Evolutionary conservation across 2,888 invertebrate species (phyloP).

Genomic region (Onchidella celtica): DNA sequence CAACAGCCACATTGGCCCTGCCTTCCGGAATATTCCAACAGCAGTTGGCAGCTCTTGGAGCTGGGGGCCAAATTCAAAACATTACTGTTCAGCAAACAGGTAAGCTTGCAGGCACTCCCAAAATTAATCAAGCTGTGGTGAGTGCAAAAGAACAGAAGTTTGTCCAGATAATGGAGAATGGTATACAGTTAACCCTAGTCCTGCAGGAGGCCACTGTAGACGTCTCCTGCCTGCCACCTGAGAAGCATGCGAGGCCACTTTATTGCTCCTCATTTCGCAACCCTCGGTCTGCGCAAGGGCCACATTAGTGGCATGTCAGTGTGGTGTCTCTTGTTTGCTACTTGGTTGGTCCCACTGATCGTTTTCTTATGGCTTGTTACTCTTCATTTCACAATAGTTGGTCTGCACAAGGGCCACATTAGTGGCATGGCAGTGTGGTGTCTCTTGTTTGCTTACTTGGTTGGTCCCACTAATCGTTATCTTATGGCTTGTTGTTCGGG

Average conservation of each 20-base stretch:
- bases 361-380: too few relatives aligned
- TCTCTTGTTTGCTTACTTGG: too few relatives aligned
- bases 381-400: too few relatives aligned
- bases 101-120: conserved; percentile 40
- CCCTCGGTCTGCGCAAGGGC: background rate
- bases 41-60: conserved; percentile 70
- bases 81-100: conserved; percentile 72
- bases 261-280: background rate
- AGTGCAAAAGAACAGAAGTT: too few relatives aligned
- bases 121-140: background rate
- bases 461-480: too few relatives aligned
- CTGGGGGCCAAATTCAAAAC: conserved; percentile 57
- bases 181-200: too few relatives aligned
- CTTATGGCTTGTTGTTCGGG: too few relatives aligned
- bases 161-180: too few relatives aligned
- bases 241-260: too few relatives aligned
- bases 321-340: background rate
- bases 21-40: conserved; percentile 83
- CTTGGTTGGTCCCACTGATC: too few relatives aligned
- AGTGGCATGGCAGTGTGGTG: too few relatives aligned
- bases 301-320: background rate
- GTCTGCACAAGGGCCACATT: too few relatives aligned
- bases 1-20: conserved; percentile 93
- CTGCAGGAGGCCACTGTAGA: background rate
- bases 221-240: background rate